Conservation (phyloP, 2,113 vertebrate species). For the Saguinus midas region DNA sequence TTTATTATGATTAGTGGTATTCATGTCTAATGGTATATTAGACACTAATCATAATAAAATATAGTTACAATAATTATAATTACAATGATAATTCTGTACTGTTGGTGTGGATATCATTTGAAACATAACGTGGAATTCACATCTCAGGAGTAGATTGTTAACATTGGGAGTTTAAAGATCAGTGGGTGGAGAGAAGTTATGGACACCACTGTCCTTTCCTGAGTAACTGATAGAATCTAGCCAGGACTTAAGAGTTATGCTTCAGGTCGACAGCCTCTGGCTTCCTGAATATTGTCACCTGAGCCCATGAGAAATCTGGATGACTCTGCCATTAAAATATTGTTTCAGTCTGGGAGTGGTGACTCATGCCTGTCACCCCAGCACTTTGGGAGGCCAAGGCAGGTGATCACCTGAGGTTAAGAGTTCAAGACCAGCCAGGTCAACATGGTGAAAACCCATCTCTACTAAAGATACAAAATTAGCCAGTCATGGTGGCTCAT, state of each 20-base stretch:
- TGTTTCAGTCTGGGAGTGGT: neutral
- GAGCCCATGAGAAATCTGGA: neutral
- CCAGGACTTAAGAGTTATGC: neutral
- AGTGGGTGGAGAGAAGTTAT: neutral
- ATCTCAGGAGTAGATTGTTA: neutral
- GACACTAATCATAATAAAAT: no score
- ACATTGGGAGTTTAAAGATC: neutral
- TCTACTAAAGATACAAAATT: no score
- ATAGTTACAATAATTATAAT: no score
- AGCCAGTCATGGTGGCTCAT: no score
- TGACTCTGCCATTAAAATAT: neutral
- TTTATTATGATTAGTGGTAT: neutral
- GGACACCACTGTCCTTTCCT: neutral
- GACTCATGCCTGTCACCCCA: no score
- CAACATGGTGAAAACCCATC: no score
- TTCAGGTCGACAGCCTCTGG: neutral
- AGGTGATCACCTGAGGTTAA: no score
- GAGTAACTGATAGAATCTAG: neutral
- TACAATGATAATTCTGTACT: neutral
- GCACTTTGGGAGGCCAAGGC: no score
- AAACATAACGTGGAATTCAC: neutral
- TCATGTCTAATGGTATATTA: neutral
- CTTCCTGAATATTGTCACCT: neutral
- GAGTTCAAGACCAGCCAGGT: no score
- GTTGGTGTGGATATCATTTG: neutral